These are phyloP conservation scores for Drosophila monieri DNA, from an alignment of 2,888 invertebrate genomes.

Conservation along the genomic window DNA sequence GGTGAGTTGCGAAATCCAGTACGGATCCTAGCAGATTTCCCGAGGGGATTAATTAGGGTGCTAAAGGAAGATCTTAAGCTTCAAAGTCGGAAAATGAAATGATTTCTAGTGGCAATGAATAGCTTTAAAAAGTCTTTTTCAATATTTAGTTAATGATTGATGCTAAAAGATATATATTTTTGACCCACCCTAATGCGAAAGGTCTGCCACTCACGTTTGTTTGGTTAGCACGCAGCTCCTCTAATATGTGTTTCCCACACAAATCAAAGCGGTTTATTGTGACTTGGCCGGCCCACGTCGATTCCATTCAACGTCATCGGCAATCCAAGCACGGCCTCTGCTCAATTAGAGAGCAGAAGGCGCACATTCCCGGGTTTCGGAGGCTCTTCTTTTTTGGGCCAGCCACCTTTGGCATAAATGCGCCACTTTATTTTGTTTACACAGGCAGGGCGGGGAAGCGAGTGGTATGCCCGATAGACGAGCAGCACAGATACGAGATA, in stretches of 20 bases:
- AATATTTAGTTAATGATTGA: background rate
- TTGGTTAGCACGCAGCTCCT: conserved; percentile 58
- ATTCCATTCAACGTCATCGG: conserved; percentile 51
- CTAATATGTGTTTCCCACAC: conserved; percentile 55
- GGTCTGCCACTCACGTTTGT: conserved; percentile 34
- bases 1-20: conserved; percentile 83
- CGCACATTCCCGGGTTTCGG: conserved; percentile 23
- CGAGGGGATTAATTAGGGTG: background rate
- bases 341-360: conserved; percentile 73
- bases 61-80: background rate
- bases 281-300: conserved; percentile 26
- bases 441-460: conserved; percentile 21
- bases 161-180: background rate
- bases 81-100: background rate
- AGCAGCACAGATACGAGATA: conserved; percentile 11
- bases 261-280: conserved; percentile 57
- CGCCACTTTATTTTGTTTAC: conserved; percentile 77
- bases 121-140: background rate
- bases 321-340: conserved; percentile 71
- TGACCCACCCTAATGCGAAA: conserved; percentile 13
- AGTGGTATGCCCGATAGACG: conserved; percentile 1
- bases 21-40: conserved; percentile 20
- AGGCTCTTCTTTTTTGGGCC: conserved; percentile 15
- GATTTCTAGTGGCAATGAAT: background rate
- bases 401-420: conserved; percentile 74